A percentile compares a stretch with the other conserved stretches of the same genome.
These are phyloP conservation scores for Oreohelix idahoensis DNA, from an alignment of 1,140 invertebrate species.

Conservation along the genomic window DNA sequence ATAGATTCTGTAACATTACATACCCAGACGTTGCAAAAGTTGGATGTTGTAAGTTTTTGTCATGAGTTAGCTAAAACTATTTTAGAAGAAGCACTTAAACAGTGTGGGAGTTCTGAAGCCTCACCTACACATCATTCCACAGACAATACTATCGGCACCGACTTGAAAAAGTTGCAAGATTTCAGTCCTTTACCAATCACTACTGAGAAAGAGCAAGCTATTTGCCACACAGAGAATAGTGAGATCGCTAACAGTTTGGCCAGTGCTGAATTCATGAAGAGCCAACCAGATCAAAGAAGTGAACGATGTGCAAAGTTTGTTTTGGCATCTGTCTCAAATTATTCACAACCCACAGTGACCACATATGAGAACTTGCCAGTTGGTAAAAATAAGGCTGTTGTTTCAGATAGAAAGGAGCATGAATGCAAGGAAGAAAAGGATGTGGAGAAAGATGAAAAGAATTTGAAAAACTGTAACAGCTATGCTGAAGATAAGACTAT, in stretches of 20 bases:
- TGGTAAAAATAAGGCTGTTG: not conserved
- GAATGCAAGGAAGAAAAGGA: not conserved
- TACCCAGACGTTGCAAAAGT: not conserved
- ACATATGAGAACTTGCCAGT: not conserved
- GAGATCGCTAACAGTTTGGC: not conserved
- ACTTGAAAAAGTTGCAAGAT: not conserved
- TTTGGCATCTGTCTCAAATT: not conserved
- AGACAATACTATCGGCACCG: not conserved
- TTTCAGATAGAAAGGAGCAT: not conserved
- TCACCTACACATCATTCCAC: not conserved
- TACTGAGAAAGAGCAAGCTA: not conserved
- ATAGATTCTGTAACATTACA: not conserved
- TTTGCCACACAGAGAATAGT: not conserved
- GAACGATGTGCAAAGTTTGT: not conserved
- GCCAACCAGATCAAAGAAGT: not conserved
- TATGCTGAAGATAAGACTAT: not conserved
- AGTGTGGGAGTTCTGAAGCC: not conserved
- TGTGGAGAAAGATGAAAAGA: not conserved
- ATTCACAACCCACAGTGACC: not conserved
- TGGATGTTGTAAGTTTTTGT: not conserved
- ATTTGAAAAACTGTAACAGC: not conserved
- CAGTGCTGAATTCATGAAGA: not conserved
- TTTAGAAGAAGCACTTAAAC: not conserved
- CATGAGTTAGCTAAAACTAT: not conserved
- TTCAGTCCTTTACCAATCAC: not conserved